Conservation (phyloP, 2,888 invertebrate genomes). For the Parnassius smintheus region DNA sequence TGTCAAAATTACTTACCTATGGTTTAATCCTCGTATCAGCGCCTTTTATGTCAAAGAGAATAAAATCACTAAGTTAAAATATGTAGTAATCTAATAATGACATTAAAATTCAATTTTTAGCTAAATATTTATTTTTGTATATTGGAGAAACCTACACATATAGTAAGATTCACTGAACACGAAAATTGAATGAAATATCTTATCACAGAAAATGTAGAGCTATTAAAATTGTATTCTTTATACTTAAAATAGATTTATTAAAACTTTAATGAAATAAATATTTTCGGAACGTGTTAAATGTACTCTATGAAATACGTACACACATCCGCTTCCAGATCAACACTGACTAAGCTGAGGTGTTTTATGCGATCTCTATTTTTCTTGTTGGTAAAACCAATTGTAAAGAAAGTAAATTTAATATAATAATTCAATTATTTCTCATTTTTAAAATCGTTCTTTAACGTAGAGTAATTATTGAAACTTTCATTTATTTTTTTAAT, state of each 20-base stretch:
- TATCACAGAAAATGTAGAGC: background rate
- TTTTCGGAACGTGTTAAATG: background rate
- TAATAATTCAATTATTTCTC: background rate
- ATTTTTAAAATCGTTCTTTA: background rate
- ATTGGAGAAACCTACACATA: background rate
- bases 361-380: background rate
- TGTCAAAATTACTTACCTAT: background rate
- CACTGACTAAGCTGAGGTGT: conserved; percentile 7
- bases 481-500: too few species aligned
- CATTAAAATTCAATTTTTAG: background rate
- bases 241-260: conserved; percentile 5
- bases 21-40: background rate
- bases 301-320: background rate
- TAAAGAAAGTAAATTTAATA: background rate
- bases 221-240: background rate
- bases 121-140: background rate
- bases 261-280: conserved; percentile 8
- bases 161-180: background rate
- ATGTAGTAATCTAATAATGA: background rate
- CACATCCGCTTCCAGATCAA: conserved; percentile 7
- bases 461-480: too few species aligned
- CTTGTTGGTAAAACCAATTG: too few species aligned
- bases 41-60: too few species aligned
- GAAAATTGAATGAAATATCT: background rate
- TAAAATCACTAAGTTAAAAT: too few species aligned